Evolutionary conservation across 2,888 invertebrate species (phyloP).

Genomic region (Octonoba sinensis): DNA sequence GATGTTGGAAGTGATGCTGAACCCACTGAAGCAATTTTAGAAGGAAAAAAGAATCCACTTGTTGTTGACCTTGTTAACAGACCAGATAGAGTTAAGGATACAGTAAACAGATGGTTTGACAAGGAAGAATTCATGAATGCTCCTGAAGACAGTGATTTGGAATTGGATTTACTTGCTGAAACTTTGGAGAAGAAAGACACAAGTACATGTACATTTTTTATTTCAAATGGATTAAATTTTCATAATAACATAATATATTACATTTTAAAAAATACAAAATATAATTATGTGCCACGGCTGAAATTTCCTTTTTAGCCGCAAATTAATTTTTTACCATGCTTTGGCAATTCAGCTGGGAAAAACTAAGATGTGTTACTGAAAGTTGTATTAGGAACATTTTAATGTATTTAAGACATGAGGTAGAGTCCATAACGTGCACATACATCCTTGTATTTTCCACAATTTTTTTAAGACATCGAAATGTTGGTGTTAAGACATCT

Average conservation of each 20-base stretch:
- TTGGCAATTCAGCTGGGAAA: too few species aligned
- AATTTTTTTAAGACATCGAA: too few species aligned
- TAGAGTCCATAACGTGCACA: too few species aligned
- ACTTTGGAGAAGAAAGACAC: conserved; percentile 68
- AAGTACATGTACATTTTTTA: background rate
- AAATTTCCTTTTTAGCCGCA: too few species aligned
- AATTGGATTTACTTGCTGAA: conserved; percentile 68
- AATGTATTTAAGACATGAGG: too few species aligned
- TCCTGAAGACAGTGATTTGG: conserved; percentile 66
- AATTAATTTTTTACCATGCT: too few species aligned
- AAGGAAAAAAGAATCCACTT: conserved; percentile 70
- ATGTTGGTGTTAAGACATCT: too few species aligned
- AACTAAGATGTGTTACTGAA: too few species aligned
- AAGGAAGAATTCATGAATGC: conserved; percentile 63
- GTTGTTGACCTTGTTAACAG: conserved; percentile 69
- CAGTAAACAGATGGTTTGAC: conserved; percentile 71
- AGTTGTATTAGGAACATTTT: too few species aligned
- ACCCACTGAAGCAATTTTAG: conserved; percentile 71
- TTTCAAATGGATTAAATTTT: background rate
- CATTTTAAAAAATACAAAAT: background rate
- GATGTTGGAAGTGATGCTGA: conserved; percentile 68
- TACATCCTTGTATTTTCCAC: too few species aligned
- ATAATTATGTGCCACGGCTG: too few species aligned
- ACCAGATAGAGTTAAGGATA: conserved; percentile 67
- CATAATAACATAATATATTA: conserved; percentile 1